Evolutionary conservation across 1,140 invertebrate species (phyloP), one percentile per base, ranked within the genome.

Genomic region (Drosophila bocki): DNA sequence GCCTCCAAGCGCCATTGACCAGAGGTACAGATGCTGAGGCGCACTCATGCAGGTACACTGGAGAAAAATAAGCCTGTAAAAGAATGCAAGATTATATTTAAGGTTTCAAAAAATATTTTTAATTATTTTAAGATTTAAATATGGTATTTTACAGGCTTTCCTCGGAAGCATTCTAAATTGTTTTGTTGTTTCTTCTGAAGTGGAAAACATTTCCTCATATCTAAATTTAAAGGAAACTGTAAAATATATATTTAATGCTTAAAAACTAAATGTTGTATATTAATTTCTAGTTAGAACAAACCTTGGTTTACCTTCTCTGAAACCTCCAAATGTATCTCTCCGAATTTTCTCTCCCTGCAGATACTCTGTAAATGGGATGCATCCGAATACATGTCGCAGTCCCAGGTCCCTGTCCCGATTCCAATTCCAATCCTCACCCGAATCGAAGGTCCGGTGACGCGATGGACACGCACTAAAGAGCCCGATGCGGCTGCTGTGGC

Each of bases 401-500:
- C 6, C 29, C 50, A 29, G n/a, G 48, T 53, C 17, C 17, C 51
- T 22, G 19, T 54, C 53, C 35, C 53, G 33, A 22, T 37, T n/a
- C 53, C 48, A 32, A 32, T 32, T 32, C 48, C 53, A 54, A 54
- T 54, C 53, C 53, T 54, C 53, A 54, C 53, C 53, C 53, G 7
- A 54, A 39, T 54, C 33, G 53, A 54, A 39, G 53, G 53, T 39
- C 53, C 53, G 19, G 3, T 39, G 56, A 70, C 22, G 22, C 15
- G 50, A 19, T 54, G 75, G 76, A 70, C 75, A 78, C 75, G 76
- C 75, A 71, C 75, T 71, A 48, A 80, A 75, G 78, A 69, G 61
- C 75, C 63, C 48, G 29, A 11, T 29, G 58, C 29, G 17, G 44
- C 44, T 60, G 61, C 62, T 37, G 44, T 63, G 61, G 53, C 56